Conservation (phyloP, 2,113 vertebrate genomes). For the Alexandromys fortis region DNA sequence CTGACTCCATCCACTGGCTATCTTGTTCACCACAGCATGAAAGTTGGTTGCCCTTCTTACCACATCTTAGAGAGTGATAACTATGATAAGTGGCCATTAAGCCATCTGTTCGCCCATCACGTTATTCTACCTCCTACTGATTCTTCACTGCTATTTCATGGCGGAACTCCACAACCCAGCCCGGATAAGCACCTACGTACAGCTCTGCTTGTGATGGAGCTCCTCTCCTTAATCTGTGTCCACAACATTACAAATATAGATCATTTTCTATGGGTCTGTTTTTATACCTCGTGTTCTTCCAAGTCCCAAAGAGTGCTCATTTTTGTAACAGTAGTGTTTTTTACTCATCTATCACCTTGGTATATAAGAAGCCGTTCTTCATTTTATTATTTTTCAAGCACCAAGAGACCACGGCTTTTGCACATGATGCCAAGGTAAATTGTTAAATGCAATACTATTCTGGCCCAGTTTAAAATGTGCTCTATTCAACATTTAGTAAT, state of each 20-base stretch:
- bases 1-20: conserved; percentile 30
- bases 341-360: conserved; percentile 2
- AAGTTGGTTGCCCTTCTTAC: conserved; percentile 1
- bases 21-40: background rate
- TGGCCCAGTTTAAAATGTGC: background rate
- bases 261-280: conserved; percentile 16
- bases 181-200: background rate
- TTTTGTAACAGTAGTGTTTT: conserved; percentile 37
- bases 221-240: background rate
- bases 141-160: background rate
- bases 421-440: background rate
- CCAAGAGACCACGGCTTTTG: background rate
- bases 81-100: background rate
- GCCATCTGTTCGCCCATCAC: background rate
- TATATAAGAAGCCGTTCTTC: conserved; percentile 36
- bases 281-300: conserved; percentile 20
- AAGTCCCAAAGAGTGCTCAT: conserved; percentile 26
- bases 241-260: conserved; percentile 25
- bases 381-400: background rate
- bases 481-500: background rate
- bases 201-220: background rate
- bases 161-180: background rate
- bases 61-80: conserved; percentile 11
- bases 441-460: background rate
- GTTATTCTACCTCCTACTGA: background rate